Conservation (phyloP, 2,797 vertebrate genomes). For the Artibeus lituratus region DNA sequence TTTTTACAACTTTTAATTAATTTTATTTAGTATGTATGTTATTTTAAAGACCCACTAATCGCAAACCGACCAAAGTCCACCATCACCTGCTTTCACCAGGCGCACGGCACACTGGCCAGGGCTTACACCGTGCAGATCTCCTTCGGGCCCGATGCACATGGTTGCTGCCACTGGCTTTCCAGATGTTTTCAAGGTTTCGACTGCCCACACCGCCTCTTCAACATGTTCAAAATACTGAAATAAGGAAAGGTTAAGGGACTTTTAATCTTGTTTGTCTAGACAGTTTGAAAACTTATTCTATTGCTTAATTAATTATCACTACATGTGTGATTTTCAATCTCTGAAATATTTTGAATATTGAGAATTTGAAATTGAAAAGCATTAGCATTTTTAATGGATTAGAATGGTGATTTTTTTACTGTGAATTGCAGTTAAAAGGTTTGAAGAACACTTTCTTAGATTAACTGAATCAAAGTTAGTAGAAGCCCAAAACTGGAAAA, state of each 20-base stretch:
- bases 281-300: neutral
- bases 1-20: no score
- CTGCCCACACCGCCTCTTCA: constrained; percentile 97
- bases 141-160: constrained; percentile 94
- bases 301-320: neutral
- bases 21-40: no score
- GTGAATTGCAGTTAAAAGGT: neutral
- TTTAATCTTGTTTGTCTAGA: neutral
- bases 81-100: constrained; percentile 92
- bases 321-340: neutral
- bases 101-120: constrained; percentile 92
- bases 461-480: neutral
- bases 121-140: constrained; percentile 90
- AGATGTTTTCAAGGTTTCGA: constrained; percentile 90
- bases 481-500: neutral
- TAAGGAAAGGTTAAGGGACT: neutral
- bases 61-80: neutral
- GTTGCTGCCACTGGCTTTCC: constrained; percentile 92
- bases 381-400: neutral
- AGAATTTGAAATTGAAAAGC: neutral
- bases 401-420: neutral
- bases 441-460: neutral
- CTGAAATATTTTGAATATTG: neutral
- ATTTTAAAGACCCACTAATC: neutral
- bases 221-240: constrained; percentile 97